These are phyloP conservation scores for Diabrotica virgifera DNA, from an alignment of 1,140 invertebrate genomes.

Conservation along the genomic window DNA sequence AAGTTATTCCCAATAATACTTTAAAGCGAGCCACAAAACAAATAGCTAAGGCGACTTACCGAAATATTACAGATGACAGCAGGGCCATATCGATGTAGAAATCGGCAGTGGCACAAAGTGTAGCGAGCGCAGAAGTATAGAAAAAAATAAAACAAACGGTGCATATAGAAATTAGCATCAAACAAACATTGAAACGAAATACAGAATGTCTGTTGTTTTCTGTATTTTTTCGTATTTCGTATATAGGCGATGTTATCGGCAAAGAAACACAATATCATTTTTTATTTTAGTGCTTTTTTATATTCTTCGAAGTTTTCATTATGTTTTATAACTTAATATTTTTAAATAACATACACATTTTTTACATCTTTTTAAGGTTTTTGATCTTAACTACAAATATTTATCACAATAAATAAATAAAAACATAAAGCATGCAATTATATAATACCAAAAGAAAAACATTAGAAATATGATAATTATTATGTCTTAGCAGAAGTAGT, in stretches of 20 bases:
- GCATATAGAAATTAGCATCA: conserved; percentile 49
- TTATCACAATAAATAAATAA: too few relatives aligned
- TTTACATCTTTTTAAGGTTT: too few relatives aligned
- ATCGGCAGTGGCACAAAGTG: conserved; percentile 47
- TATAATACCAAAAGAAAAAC: too few relatives aligned
- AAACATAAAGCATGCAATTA: too few relatives aligned
- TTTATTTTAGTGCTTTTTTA: neutral
- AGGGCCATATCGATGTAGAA: conserved; percentile 39
- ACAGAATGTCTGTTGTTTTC: neutral
- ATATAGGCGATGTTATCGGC: too few relatives aligned
- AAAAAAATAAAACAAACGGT: conserved; percentile 51
- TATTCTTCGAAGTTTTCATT: too few relatives aligned
- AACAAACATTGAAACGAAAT: conserved; percentile 26
- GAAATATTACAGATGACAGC: conserved; percentile 37
- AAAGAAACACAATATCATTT: neutral
- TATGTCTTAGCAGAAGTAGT: too few relatives aligned
- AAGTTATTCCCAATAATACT: too few relatives aligned
- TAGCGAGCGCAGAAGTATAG: conserved; percentile 49
- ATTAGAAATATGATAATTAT: too few relatives aligned
- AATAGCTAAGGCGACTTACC: conserved; percentile 43
- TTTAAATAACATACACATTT: too few relatives aligned
- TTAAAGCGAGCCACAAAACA: neutral
- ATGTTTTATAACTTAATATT: too few relatives aligned
- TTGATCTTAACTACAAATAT: too few relatives aligned
- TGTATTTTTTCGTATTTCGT: neutral